Conservation (phyloP, 2,113 vertebrate species). For the Amia ocellicauda region DNA sequence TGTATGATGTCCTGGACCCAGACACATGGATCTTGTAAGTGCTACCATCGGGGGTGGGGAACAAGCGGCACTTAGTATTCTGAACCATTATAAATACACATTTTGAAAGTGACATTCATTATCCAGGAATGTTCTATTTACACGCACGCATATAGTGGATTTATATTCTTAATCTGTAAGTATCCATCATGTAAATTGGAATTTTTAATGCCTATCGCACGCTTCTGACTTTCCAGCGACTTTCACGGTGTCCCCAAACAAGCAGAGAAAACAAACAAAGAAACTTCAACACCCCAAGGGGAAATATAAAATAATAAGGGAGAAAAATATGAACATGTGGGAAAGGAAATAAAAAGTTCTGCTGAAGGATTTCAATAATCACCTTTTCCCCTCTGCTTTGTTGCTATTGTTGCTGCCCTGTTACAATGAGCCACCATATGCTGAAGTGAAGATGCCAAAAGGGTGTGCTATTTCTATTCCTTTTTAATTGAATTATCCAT, state of each 20-base stretch:
- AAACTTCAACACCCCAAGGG: too few relatives aligned
- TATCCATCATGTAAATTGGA: background rate
- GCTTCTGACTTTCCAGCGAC: too few relatives aligned
- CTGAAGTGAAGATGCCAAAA: slow-evolving; percentile 22
- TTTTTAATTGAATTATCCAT: slow-evolving; percentile 27
- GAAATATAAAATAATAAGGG: too few relatives aligned
- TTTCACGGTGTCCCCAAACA: too few relatives aligned
- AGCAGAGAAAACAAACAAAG: too few relatives aligned
- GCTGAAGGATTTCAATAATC: too few relatives aligned
- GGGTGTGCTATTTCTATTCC: slow-evolving; percentile 1
- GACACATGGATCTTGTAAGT: too few relatives aligned
- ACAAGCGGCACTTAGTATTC: too few relatives aligned
- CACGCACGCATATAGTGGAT: background rate
- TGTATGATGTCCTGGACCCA: too few relatives aligned
- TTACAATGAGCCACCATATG: slow-evolving; percentile 23
- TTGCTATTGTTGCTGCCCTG: background rate
- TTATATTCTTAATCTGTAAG: background rate
- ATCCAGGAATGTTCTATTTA: background rate
- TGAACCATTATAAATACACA: background rate
- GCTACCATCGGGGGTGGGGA: too few relatives aligned
- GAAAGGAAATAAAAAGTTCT: slow-evolving; percentile 16
- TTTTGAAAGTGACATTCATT: background rate
- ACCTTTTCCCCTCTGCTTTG: too few relatives aligned
- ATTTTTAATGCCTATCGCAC: too few relatives aligned
- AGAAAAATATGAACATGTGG: slow-evolving; percentile 16